Evolutionary conservation across 2,113 vertebrate species (phyloP).

Genomic region (Bos indicus): DNA sequence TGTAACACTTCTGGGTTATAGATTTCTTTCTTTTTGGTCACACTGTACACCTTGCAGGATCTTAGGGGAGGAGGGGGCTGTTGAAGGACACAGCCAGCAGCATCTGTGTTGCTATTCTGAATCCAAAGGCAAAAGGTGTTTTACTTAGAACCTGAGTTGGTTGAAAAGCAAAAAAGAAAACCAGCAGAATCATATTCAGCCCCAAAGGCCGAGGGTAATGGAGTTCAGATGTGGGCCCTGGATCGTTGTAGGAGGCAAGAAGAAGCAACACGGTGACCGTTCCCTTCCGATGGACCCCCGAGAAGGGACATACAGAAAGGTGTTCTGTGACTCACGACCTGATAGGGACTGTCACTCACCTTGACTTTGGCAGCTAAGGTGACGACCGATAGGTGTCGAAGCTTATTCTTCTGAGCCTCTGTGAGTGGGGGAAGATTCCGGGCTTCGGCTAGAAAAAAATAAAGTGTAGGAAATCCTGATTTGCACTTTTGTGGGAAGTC

Average conservation of each 20-base stretch:
- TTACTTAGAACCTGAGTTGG: background rate
- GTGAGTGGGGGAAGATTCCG: constrained; percentile 91
- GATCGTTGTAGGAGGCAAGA: rapidly evolving
- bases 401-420: constrained; percentile 96
- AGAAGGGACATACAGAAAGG: background rate
- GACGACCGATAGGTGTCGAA: constrained; percentile 95
- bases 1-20: background rate
- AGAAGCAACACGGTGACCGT: background rate
- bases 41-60: background rate
- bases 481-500: background rate
- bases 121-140: background rate
- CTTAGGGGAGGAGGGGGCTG: background rate
- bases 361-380: constrained; percentile 97
- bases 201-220: background rate
- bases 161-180: background rate
- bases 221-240: background rate
- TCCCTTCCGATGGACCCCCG: background rate
- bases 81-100: background rate
- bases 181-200: background rate
- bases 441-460: constrained; percentile 77
- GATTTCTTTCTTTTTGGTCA: background rate
- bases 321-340: background rate
- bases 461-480: background rate
- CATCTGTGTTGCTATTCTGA: background rate
- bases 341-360: constrained; percentile 76